Base-by-base conservation (phyloP, 2,888 invertebrate species). In the Abrostola tripartita region DNA sequence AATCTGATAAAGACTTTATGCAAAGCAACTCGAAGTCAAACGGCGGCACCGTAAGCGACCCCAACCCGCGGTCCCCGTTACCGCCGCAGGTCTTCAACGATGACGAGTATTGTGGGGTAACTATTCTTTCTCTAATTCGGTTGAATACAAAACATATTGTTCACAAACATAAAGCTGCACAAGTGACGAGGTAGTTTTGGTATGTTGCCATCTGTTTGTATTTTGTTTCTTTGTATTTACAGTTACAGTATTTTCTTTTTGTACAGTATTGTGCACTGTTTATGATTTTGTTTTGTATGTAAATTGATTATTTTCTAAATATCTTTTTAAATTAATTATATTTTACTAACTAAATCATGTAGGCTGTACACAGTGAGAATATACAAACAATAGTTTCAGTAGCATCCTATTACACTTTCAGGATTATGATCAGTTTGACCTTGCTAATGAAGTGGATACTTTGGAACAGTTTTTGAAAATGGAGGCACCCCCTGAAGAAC, bases 61-160 rank as follows among this genome's bases (percentile, higher is more conserved):
- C 96, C 41, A 96, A 96, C 83, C 96, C 97, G 52, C 96, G 97
- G 87, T 97, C 97, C 81, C 96, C 98, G 56, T 92, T 98, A 84
- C 98, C 99, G 51, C 99, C 99, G 64, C 99, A 99, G 92, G 95
- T 99, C 80, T 99, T 99, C 91, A 98, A 98, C 87, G 98, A 98
- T 71, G 97, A 97, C 10, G 97, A 97, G 75, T 99, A 98, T 89
- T 98, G 98, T 87, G 99, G 99, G 89, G 98, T 98, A 94, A 95
- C 96, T 62, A 52, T 52, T 10, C 52, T 52, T 44, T 59, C 44
- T 24, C 6, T 14, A 14, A 47, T 47, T 47, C 14, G 1, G 12
- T 24, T 47, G 10, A 24, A 47, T 47, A 7, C 4, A 24, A 0
- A 9, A 47, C 6, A 42, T 61, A n/a, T 24, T 40, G 52, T 55